These are phyloP conservation scores for Botia kubotai DNA, from an alignment of 2,797 vertebrate genomes.

Conservation along the genomic window DNA sequence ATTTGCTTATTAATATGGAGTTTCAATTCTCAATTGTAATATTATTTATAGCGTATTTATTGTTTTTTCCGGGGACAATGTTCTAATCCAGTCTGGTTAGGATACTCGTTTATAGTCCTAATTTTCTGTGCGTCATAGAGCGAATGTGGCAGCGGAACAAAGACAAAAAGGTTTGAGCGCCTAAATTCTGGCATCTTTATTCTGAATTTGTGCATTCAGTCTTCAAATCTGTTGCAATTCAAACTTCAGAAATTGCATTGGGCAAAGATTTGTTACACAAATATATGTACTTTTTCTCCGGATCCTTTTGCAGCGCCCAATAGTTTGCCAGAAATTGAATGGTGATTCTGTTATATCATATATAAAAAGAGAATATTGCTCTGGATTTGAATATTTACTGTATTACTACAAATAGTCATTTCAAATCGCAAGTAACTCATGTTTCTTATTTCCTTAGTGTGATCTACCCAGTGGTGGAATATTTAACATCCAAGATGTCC, in stretches of 20 bases:
- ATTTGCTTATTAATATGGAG: background rate
- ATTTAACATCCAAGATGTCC: slow-evolving; percentile 86
- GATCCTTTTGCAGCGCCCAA: too few species aligned
- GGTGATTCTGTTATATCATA: background rate
- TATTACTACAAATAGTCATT: background rate
- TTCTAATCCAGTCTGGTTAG: background rate
- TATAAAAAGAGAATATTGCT: background rate
- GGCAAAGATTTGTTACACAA: slow-evolving; percentile 8
- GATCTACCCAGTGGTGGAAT: slow-evolving; percentile 79
- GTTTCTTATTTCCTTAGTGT: slow-evolving; percentile 73
- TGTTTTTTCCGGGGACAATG: background rate
- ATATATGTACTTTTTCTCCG: background rate
- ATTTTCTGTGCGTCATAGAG: slow-evolving; percentile 46
- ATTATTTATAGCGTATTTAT: too few species aligned
- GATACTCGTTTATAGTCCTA: background rate
- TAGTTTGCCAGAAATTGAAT: background rate
- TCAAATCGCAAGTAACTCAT: background rate
- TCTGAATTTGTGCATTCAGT: slow-evolving; percentile 61
- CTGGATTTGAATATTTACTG: background rate
- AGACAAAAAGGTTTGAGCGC: slow-evolving; percentile 77
- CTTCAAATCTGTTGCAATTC: slow-evolving; percentile 73
- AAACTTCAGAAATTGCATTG: slow-evolving; percentile 63
- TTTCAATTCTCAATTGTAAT: background rate
- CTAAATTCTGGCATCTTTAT: slow-evolving; percentile 66
- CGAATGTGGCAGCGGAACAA: slow-evolving; percentile 55